Percentiles rank a stretch among this genome's conserved stretches.
phyloP scores from a whole-genome alignment of 2,888 invertebrate genomes.

The Trichacis sp. region DNA sequence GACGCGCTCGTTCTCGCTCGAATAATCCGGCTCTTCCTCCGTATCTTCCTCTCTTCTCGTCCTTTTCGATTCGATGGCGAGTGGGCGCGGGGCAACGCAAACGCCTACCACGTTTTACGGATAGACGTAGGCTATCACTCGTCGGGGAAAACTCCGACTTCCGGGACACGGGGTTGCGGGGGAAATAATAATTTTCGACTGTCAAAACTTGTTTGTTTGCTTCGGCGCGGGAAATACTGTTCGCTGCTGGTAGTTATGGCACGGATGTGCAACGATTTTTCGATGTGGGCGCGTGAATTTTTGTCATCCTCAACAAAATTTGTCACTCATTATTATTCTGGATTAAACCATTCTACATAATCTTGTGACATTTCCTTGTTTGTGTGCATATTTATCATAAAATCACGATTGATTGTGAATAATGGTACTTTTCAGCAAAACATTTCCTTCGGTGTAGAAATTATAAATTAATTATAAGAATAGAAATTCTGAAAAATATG shows the following conservation, averaged over 20 bases:
- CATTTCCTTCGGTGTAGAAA: no score
- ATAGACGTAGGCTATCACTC: conserved; percentile 36
- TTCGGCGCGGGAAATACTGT: conserved; percentile 34
- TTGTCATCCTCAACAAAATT: neutral
- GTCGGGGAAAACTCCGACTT: conserved; percentile 36
- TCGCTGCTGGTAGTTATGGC: conserved; percentile 27
- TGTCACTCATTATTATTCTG: no score
- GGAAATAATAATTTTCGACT: conserved; percentile 40
- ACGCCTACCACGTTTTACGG: conserved; percentile 18
- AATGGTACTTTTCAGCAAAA: no score
- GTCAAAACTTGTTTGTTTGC: conserved; percentile 38
- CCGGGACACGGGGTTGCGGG: conserved; percentile 17
- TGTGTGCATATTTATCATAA: no score
- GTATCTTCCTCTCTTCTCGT: neutral
- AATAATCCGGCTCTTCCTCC: conserved; percentile 17
- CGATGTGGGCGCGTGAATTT: neutral
- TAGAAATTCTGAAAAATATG: no score
- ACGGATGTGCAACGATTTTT: conserved; percentile 27
- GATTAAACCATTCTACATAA: no score
- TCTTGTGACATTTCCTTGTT: no score
- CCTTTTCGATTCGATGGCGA: neutral
- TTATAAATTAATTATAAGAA: no score
- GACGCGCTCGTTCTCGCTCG: conserved; percentile 24
- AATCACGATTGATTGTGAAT: no score
- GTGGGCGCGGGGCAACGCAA: conserved; percentile 1